These are phyloP conservation scores for Parauchenoglanis punctatus DNA, from an alignment of 2,797 vertebrate species.

Conservation along the genomic window DNA sequence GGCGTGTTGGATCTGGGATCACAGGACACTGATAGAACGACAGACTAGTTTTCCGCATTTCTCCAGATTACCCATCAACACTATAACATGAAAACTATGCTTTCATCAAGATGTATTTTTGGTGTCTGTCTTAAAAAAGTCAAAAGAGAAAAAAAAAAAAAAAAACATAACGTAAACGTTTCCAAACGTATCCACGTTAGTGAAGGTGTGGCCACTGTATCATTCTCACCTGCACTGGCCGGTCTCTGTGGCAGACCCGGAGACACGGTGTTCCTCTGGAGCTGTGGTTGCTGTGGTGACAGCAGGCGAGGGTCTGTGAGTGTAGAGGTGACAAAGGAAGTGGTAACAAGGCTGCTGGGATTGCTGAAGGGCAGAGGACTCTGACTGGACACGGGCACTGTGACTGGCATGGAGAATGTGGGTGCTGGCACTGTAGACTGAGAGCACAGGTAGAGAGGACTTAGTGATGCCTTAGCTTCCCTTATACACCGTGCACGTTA, in stretches of 20 bases:
- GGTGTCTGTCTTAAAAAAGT: not conserved
- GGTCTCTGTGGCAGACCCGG: constrained; percentile 93
- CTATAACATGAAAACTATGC: not conserved
- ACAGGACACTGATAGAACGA: not conserved
- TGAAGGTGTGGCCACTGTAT: not conserved
- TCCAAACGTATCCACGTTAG: not conserved
- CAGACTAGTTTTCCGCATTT: not conserved
- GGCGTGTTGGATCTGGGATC: not conserved
- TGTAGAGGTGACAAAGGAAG: constrained; percentile 90
- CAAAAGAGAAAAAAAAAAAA: not conserved
- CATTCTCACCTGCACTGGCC: constrained; percentile 86
- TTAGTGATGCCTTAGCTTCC: constrained; percentile 31
- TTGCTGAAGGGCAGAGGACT: constrained; percentile 93
- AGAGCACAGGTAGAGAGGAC: constrained; percentile 57
- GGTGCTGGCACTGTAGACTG: constrained; percentile 91
- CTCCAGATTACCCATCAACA: not conserved
- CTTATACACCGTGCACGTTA: not conserved
- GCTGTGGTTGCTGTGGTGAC: constrained; percentile 87
- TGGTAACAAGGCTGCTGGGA: constrained; percentile 88
- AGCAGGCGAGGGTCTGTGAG: constrained; percentile 93
- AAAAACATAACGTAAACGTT: not conserved
- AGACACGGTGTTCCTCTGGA: constrained; percentile 92
- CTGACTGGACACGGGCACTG: constrained; percentile 93
- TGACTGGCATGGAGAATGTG: constrained; percentile 96
- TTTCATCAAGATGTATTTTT: not conserved